Percentiles rank a stretch among this genome's conserved stretches.
phyloP scores from a whole-genome alignment of 1,140 invertebrate species.

The Zaprionus camerounensis region DNA sequence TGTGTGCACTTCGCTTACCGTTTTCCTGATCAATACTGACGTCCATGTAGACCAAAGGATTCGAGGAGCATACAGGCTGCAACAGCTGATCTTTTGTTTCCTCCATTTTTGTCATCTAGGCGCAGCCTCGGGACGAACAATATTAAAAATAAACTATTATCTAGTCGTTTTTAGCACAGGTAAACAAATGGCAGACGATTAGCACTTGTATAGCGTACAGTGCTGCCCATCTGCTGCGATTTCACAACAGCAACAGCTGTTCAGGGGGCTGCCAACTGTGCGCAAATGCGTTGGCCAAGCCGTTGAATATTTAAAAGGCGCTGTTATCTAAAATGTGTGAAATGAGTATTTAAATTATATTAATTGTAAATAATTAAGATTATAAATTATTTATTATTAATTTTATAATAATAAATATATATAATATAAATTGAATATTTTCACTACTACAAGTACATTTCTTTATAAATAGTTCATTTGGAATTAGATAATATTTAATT shows the following conservation, averaged over 20 bases:
- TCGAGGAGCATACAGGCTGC: conserved; percentile 62
- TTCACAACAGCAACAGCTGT: conserved; percentile 28
- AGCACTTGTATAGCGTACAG: conserved; percentile 1
- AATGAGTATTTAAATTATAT: neutral
- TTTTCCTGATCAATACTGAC: conserved; percentile 87
- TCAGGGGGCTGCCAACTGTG: conserved; percentile 34
- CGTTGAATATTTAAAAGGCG: conserved; percentile 8
- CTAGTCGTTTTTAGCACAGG: conserved; percentile 9
- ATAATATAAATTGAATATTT: neutral
- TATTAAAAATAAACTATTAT: conserved; percentile 10
- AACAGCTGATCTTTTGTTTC: conserved; percentile 45
- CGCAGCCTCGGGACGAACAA: conserved; percentile 18
- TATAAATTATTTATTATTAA: neutral
- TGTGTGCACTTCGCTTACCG: conserved; percentile 66
- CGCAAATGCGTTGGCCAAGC: neutral
- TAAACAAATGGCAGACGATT: conserved; percentile 50
- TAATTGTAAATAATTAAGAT: too few species aligned
- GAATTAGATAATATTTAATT: neutral
- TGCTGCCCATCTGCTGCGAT: conserved; percentile 26
- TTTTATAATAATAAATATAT: too few species aligned
- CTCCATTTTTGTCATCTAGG: conserved; percentile 50
- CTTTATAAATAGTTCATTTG: neutral
- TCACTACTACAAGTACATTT: neutral
- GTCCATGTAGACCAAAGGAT: conserved; percentile 89
- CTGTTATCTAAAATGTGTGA: neutral